Evolutionary conservation across 2,888 invertebrate genomes (phyloP), one percentile per base, ranked within the genome.

Genomic region (Cephus spinipes): DNA sequence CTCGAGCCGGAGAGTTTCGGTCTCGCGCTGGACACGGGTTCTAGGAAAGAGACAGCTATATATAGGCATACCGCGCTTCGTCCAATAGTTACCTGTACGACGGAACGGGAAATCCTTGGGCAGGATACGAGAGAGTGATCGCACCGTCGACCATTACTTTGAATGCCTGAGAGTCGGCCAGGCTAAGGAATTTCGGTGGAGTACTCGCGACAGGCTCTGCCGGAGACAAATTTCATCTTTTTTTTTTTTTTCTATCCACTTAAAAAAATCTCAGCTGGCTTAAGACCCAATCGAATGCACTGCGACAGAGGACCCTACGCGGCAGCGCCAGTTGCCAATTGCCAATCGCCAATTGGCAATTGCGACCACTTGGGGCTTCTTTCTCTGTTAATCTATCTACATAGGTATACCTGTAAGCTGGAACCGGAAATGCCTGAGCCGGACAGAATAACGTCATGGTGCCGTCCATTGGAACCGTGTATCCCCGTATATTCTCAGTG

Each of bases 371-470:
- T 9, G 6, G 23, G 55, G 23, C 55, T 23, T 55, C 55, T 55
- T 55, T 55, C 55, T 23, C 23, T 23, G 55, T 55, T 55, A 55
- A 55, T 55, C 55, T 23, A 55, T 23, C 4, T 23, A 23, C 9
- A 55, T 23, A 9, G 40, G 55, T 55, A 81, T 92, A 94, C 93
- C 93, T 92, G 91, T 92, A 93, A 71, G 89, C 85, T 32, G 94
- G 94, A 68, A 93, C 92, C 3, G 94, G 94, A 89, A 92, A 94
- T 1, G 94, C 95, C 92, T 95, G 95, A 79, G 94, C 94, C 73
- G 95, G 94, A 88, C 95, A 95, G 84, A 94, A 92, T 81, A 96
- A 92, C 77, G 94, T 93, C 81, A 94, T 86, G 55, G 23, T 55
- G 55, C 55, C 55, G 55, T 55, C 55, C 55, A 55, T 55, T 9